Evolutionary conservation across 2,797 vertebrate genomes (phyloP), one percentile per base, ranked within the genome.

Genomic region (Hypotaenidia okinawae): DNA sequence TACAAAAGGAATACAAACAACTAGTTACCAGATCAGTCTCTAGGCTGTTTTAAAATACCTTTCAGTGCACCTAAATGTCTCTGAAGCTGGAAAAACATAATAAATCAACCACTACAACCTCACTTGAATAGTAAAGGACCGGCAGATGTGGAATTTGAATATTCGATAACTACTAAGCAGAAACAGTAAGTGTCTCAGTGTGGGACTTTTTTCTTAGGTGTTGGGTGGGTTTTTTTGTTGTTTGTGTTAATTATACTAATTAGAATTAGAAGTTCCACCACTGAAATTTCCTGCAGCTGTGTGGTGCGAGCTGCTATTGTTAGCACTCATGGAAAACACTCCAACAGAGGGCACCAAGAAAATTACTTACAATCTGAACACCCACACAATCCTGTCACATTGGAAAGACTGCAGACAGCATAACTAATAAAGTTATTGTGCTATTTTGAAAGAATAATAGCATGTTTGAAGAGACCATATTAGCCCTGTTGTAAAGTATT

Each of bases 401-500:
- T 95, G 94, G 97, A 97, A 96, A 96, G 96, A 92, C n/a, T 96
- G 91, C 93, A 98, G 97, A 97, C 97, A 97, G 96, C 96, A 98
- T 98, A 98, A 98, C 97, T 98, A 98, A 98, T 98, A 98, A 98
- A 98, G 96, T 97, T 97, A 98, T 97, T 98, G 98, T 97, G 97
- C 93, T 97, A 95, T 96, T 97, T 95, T 97, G 97, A 97, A 97
- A 97, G 96, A 98, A 97, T 98, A 98, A 98, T 98, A 97, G 94
- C 93, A 97, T 98, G 97, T 98, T 98, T 98, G 97, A 98, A 98
- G 96, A 97, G 95, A 97, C 95, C 90, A 61, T 96, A 98, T 98
- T 98, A 98, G 98, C 98, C 98, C 97, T 96, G 97, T 97, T 98
- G 97, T 97, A 98, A 98, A 96, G 97, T 97, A 98, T 98, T 97